Conservation (phyloP, 2,888 invertebrate genomes). For the Thyatira batis region DNA sequence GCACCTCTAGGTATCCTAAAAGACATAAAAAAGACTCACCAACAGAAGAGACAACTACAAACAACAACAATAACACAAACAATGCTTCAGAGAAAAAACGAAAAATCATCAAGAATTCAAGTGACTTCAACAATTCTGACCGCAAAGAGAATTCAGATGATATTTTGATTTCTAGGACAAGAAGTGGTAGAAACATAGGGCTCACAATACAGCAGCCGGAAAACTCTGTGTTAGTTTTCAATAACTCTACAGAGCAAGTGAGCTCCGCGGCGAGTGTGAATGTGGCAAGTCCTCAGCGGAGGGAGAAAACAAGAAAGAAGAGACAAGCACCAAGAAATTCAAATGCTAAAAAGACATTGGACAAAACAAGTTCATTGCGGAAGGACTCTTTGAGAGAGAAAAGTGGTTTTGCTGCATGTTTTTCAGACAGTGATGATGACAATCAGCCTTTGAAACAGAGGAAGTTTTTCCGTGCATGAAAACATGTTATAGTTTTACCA, state of each 20-base stretch:
- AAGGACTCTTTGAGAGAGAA: slow-evolving; percentile 59
- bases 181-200: slow-evolving; percentile 62
- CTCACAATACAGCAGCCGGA: slow-evolving; percentile 45
- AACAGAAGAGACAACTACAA: slow-evolving; percentile 20
- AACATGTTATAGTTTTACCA: slow-evolving; percentile 8
- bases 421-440: slow-evolving; percentile 74
- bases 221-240: slow-evolving; percentile 58
- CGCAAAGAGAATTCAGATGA: slow-evolving; percentile 60
- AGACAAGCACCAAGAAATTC: slow-evolving; percentile 35
- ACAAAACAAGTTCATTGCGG: slow-evolving; percentile 40
- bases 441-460: slow-evolving; percentile 59
- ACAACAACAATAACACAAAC: slow-evolving; percentile 14
- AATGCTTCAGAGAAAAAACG: slow-evolving; percentile 28
- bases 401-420: slow-evolving; percentile 71
- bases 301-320: slow-evolving; percentile 26
- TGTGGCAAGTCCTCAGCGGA: slow-evolving; percentile 42
- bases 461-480: slow-evolving; percentile 61
- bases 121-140: slow-evolving; percentile 49
- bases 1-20: slow-evolving; percentile 63
- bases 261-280: slow-evolving; percentile 62
- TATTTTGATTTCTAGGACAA: slow-evolving; percentile 48
- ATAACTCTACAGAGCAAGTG: slow-evolving; percentile 55
- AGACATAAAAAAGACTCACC: slow-evolving; percentile 42
- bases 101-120: slow-evolving; percentile 39
- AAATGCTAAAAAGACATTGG: slow-evolving; percentile 38